These are phyloP conservation scores for Hippasteria phrygiana DNA, from an alignment of 53 echinoderm and acorn worm species.

Conservation along the genomic window DNA sequence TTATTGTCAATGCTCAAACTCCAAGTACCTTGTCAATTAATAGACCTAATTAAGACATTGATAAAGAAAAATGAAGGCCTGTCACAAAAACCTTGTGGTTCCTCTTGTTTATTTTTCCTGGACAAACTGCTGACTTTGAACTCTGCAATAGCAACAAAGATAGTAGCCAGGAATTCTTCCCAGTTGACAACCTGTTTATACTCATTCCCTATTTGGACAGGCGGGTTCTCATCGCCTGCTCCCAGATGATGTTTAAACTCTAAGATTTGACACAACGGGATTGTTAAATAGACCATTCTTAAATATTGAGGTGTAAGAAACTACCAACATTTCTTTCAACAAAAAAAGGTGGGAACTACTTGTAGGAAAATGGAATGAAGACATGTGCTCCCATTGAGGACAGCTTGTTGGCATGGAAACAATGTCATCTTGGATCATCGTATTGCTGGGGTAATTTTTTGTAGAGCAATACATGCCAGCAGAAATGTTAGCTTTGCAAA, in stretches of 20 bases:
- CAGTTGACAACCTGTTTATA: constrained; percentile 54
- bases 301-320: no score
- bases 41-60: constrained; percentile 15
- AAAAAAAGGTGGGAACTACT: no score
- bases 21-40: constrained; percentile 22
- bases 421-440: no score
- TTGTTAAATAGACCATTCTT: constrained; percentile 8
- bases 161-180: constrained; percentile 25
- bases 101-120: constrained; percentile 50
- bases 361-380: no score
- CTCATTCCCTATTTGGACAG: constrained; percentile 9
- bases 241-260: constrained; percentile 45
- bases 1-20: background rate
- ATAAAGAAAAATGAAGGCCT: background rate
- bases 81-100: constrained; percentile 26
- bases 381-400: no score
- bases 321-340: no score
- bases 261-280: background rate
- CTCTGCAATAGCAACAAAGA: constrained; percentile 27
- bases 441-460: no score
- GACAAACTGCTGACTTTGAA: constrained; percentile 66
- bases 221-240: background rate
- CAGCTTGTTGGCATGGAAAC: no score
- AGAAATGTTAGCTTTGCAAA: no score
- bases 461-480: no score